Conservation (phyloP, 2,888 invertebrate genomes). For the Eupithecia tripunctaria region DNA sequence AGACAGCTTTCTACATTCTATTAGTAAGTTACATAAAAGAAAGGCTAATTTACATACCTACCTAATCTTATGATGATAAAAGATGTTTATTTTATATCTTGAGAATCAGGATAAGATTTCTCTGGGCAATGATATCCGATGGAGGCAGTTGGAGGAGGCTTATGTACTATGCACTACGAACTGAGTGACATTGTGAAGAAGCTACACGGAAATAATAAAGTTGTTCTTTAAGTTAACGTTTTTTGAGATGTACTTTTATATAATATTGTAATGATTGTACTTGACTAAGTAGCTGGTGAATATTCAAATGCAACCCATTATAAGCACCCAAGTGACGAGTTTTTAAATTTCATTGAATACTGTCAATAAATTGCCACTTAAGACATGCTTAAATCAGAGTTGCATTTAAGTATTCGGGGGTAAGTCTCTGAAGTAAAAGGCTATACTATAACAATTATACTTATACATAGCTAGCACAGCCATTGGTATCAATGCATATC, state of each 20-base stretch:
- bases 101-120: not conserved
- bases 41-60: not conserved
- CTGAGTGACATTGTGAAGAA: not conserved
- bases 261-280: too few species aligned
- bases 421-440: too few species aligned
- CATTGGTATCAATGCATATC: not conserved
- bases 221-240: too few species aligned
- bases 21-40: not conserved
- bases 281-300: too few species aligned
- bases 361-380: too few species aligned
- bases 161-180: not conserved
- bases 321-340: too few species aligned
- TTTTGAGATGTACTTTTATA: too few species aligned
- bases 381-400: too few species aligned
- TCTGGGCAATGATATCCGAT: not conserved
- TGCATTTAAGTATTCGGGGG: too few species aligned
- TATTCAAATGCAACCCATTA: too few species aligned
- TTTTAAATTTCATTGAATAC: too few species aligned
- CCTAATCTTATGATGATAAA: not conserved
- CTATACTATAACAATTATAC: too few species aligned
- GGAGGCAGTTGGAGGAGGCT: not conserved
- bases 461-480: not conserved
- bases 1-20: not conserved
- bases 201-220: not conserved
- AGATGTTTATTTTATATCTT: not conserved